These are phyloP conservation scores for Andrena praecox DNA, from an alignment of 2,888 invertebrate genomes.

Conservation along the genomic window DNA sequence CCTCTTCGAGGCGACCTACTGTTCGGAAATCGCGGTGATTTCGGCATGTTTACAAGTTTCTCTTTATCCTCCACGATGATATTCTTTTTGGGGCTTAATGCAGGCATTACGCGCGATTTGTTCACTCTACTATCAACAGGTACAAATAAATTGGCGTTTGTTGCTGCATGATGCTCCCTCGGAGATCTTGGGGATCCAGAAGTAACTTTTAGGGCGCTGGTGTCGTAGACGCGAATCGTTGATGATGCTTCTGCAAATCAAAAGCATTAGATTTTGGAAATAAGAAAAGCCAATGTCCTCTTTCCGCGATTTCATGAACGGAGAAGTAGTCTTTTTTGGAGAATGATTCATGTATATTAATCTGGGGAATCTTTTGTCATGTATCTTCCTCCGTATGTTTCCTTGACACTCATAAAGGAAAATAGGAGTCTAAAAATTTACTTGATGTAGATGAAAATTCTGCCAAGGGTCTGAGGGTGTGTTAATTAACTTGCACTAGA, in stretches of 20 bases:
- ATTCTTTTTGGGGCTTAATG: slow-evolving; percentile 62
- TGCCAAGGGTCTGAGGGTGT: too few species aligned
- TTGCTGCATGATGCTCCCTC: not conserved
- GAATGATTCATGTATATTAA: too few species aligned
- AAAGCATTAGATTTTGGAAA: not conserved
- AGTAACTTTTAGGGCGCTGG: not conserved
- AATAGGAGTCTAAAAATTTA: too few species aligned
- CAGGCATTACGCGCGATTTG: slow-evolving; percentile 56
- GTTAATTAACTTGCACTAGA: too few species aligned
- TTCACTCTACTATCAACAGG: slow-evolving; percentile 13
- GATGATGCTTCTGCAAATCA: slow-evolving; percentile 59
- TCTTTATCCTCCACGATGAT: slow-evolving; percentile 56
- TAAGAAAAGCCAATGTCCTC: too few species aligned
- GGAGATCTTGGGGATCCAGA: slow-evolving; percentile 26
- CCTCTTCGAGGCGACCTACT: slow-evolving; percentile 58
- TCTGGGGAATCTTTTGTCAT: too few species aligned
- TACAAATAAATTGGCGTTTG: not conserved
- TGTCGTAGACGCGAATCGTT: not conserved
- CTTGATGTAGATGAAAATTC: too few species aligned
- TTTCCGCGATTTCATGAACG: too few species aligned
- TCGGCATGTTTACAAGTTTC: slow-evolving; percentile 69
- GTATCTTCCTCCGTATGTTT: too few species aligned
- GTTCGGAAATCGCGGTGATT: slow-evolving; percentile 65
- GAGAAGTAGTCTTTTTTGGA: too few species aligned
- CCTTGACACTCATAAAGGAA: too few species aligned